phyloP scores from a whole-genome alignment of 2,113 vertebrate genomes.

The Leptobrachium ailaonicum region DNA sequence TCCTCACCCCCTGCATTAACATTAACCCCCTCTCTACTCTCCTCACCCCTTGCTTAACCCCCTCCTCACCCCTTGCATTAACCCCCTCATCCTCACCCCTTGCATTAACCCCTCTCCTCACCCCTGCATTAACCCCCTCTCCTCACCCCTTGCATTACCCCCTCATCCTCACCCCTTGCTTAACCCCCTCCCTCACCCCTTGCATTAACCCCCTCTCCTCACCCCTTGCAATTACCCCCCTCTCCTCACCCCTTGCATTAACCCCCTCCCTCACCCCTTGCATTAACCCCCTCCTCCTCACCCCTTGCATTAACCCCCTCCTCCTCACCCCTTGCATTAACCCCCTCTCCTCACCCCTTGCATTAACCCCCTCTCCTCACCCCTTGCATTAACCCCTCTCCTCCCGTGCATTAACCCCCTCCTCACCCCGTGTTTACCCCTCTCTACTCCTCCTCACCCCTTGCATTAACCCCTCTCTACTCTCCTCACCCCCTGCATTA shows the following conservation, averaged over 20 bases:
- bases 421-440: neutral
- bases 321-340: too few species aligned
- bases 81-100: neutral
- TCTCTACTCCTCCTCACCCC: neutral
- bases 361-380: too few species aligned
- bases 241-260: too few species aligned
- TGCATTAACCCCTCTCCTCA: neutral
- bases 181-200: neutral
- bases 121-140: neutral
- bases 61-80: too few species aligned
- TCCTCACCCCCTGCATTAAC: too few species aligned
- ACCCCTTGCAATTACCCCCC: neutral
- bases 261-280: too few species aligned
- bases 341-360: too few species aligned
- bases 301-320: too few species aligned
- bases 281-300: too few species aligned
- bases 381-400: neutral
- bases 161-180: neutral
- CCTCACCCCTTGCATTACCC: too few species aligned
- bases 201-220: too few species aligned
- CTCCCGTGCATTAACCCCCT: too few species aligned
- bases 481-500: neutral
- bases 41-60: neutral
- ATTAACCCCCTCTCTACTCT: neutral
- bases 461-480: constrained; percentile 2